Conservation (phyloP, 2,888 invertebrate genomes). For the Melinaea menophilus region DNA sequence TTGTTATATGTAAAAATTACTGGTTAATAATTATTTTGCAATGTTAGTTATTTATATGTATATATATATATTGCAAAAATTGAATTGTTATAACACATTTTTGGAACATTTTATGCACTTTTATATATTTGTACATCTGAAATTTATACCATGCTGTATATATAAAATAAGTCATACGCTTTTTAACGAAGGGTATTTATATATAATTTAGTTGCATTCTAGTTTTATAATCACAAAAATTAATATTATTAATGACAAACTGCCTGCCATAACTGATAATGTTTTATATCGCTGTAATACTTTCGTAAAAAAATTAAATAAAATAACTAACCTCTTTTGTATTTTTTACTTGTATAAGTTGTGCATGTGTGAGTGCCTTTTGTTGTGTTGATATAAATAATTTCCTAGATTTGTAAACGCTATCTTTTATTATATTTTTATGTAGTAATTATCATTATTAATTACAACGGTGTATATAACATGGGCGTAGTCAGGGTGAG, state of each 20-base stretch:
- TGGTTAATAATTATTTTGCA: constrained; percentile 40
- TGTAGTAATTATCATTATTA: background rate
- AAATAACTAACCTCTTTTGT: too few species aligned
- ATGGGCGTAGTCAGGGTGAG: constrained; percentile 4
- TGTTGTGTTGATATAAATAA: background rate
- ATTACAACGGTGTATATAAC: constrained; percentile 1
- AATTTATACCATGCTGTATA: constrained; percentile 56
- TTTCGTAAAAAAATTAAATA: too few species aligned
- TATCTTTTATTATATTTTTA: background rate
- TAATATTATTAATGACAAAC: background rate
- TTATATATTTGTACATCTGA: constrained; percentile 73
- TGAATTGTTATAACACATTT: constrained; percentile 64
- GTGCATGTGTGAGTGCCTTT: constrained; percentile 2
- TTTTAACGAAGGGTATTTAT: constrained; percentile 5
- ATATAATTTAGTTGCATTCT: constrained; percentile 2
- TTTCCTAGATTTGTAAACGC: background rate
- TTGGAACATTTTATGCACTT: constrained; percentile 76
- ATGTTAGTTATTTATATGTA: constrained; percentile 36
- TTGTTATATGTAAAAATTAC: constrained; percentile 35
- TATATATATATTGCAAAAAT: constrained; percentile 16
- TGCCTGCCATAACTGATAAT: constrained; percentile 1
- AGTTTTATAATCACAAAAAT: background rate
- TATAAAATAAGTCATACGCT: constrained; percentile 27
- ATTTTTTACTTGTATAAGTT: too few species aligned
- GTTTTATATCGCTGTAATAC: background rate